Evolutionary conservation across 2,113 vertebrate species (phyloP).

Genomic region (Aptenodytes patagonicus): DNA sequence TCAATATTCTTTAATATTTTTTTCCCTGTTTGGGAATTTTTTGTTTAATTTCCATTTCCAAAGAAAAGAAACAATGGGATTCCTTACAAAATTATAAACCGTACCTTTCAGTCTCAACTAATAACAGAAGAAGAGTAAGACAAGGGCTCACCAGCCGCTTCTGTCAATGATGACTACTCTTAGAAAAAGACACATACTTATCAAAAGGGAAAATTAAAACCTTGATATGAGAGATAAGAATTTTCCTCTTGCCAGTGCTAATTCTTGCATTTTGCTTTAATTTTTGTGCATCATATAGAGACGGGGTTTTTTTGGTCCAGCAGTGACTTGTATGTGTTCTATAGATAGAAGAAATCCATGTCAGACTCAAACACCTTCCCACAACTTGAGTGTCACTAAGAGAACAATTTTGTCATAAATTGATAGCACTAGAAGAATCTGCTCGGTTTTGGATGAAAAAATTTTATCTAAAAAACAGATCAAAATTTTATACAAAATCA

Average conservation of each 20-base stretch:
- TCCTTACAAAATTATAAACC: not conserved
- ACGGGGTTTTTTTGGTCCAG: not conserved
- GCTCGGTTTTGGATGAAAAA: not conserved
- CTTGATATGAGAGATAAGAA: not conserved
- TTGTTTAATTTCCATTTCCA: not conserved
- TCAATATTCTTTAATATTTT: not conserved
- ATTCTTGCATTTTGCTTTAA: not conserved
- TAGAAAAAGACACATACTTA: not conserved
- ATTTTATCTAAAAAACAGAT: not conserved
- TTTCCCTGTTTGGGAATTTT: not conserved
- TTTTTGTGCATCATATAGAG: not conserved
- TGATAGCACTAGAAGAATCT: not conserved
- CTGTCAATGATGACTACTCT: not conserved
- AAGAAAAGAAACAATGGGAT: not conserved
- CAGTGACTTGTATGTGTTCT: not conserved
- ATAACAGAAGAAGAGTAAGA: not conserved
- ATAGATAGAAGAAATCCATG: not conserved
- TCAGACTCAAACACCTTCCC: not conserved
- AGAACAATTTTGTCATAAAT: not conserved
- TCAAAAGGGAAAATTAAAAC: not conserved
- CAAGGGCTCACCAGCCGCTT: not conserved
- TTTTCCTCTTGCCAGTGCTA: not conserved
- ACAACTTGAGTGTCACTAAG: not conserved
- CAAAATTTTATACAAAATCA: not conserved
- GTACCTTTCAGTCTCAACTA: not conserved